Conservation (phyloP, 2,797 vertebrate species). For the Bovichtus diacanthus region DNA sequence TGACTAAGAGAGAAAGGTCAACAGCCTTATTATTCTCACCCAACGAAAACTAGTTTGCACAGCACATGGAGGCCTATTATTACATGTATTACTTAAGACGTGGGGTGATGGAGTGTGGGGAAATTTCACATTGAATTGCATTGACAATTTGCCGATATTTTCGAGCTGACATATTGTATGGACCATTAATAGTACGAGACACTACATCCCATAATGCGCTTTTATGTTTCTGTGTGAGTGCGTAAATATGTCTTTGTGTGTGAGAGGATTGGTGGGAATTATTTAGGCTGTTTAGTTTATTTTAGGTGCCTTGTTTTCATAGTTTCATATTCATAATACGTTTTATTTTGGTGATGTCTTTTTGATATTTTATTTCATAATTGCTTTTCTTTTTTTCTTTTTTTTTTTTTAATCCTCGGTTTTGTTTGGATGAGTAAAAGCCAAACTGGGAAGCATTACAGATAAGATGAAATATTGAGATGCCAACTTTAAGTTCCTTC, state of each 20-base stretch:
- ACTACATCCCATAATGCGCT: neutral
- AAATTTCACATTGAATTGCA: neutral
- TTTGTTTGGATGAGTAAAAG: neutral
- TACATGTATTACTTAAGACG: neutral
- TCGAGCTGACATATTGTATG: too few species aligned
- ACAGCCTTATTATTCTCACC: neutral
- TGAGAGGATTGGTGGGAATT: neutral
- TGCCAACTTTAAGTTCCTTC: accelerated
- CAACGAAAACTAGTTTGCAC: neutral
- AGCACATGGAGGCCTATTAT: neutral
- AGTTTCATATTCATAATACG: neutral
- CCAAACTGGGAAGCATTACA: neutral
- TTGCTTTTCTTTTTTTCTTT: neutral
- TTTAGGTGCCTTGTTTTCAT: too few species aligned
- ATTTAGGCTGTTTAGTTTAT: neutral
- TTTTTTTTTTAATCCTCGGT: too few species aligned
- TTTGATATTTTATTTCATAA: neutral
- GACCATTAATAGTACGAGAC: neutral
- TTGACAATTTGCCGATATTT: neutral
- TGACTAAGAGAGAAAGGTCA: neutral
- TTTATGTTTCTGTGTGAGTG: neutral
- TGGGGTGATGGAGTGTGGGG: too few species aligned
- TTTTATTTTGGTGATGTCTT: neutral
- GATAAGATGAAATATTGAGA: neutral
- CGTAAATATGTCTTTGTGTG: neutral